phyloP scores from a whole-genome alignment of 2,113 vertebrate species.

The Lanius collurio region DNA sequence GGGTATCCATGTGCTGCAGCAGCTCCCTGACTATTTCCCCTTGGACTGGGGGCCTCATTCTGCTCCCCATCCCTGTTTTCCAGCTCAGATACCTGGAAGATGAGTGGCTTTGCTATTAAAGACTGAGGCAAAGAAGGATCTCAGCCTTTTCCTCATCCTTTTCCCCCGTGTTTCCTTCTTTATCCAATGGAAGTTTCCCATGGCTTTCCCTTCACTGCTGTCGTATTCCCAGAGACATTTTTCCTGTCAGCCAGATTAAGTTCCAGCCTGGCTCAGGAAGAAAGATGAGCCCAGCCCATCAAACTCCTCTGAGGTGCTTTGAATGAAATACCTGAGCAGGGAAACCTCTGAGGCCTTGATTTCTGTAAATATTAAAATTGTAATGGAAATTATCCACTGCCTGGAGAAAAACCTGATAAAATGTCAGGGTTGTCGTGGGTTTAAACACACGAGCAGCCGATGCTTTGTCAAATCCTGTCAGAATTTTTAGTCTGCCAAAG shows the following conservation, averaged over 20 bases:
- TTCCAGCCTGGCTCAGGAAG: background rate
- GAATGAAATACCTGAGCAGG: background rate
- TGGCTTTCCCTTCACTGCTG: background rate
- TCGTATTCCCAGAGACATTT: background rate
- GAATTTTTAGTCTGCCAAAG: background rate
- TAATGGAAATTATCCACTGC: conserved; percentile 18
- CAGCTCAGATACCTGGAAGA: background rate
- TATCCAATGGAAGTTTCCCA: background rate
- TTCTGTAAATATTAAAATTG: conserved; percentile 26
- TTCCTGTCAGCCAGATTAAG: background rate
- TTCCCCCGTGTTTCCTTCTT: fast-evolving
- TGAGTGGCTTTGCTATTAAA: no score
- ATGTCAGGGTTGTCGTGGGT: conserved; percentile 12
- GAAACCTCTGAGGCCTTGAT: background rate
- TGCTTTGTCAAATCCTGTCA: background rate
- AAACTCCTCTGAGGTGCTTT: background rate
- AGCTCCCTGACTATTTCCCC: background rate
- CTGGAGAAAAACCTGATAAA: conserved; percentile 9
- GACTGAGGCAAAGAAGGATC: background rate
- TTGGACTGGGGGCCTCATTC: background rate
- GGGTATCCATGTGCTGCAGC: background rate
- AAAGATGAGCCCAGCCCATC: background rate
- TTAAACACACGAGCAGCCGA: background rate
- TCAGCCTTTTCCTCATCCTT: background rate
- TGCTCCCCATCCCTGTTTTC: background rate